Evolutionary conservation across 2,113 vertebrate species (phyloP).

Genomic region (Corynorhinus townsendii): DNA sequence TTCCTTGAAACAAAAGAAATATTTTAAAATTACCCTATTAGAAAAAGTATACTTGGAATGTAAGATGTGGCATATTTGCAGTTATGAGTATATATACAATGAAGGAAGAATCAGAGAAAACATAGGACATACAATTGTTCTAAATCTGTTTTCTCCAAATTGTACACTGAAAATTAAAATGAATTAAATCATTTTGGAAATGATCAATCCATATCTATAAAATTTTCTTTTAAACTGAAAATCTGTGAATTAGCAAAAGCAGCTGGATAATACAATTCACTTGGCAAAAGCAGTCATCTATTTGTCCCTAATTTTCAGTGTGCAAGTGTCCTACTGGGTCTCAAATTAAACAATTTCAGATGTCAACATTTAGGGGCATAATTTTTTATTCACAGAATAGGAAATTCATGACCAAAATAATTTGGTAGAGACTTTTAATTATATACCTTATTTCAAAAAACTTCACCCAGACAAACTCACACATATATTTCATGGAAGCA

Average conservation of each 20-base stretch:
- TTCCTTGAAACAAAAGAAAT: not conserved
- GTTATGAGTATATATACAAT: not conserved
- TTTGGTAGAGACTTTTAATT: not conserved
- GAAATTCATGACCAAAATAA: not conserved
- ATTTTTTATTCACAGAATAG: constrained; percentile 5
- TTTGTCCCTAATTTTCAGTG: constrained; percentile 36
- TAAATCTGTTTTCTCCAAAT: not conserved
- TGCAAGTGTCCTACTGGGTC: not conserved
- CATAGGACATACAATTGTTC: not conserved
- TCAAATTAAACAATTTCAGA: constrained; percentile 18
- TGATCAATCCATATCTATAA: not conserved
- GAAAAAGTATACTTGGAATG: not conserved
- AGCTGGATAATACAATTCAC: not conserved
- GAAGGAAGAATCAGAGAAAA: not conserved
- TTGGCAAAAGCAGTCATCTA: not conserved
- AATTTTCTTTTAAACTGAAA: not conserved
- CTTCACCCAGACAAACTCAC: not conserved
- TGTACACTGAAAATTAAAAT: not conserved
- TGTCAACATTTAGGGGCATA: not conserved
- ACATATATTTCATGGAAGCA: not conserved
- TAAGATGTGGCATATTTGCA: not conserved
- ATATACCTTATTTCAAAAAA: not conserved
- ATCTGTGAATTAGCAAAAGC: not conserved
- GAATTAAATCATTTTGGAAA: not conserved
- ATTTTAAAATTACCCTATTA: not conserved